These are phyloP conservation scores for Paralichthys olivaceus DNA, from an alignment of 2,113 vertebrate species.

Conservation along the genomic window DNA sequence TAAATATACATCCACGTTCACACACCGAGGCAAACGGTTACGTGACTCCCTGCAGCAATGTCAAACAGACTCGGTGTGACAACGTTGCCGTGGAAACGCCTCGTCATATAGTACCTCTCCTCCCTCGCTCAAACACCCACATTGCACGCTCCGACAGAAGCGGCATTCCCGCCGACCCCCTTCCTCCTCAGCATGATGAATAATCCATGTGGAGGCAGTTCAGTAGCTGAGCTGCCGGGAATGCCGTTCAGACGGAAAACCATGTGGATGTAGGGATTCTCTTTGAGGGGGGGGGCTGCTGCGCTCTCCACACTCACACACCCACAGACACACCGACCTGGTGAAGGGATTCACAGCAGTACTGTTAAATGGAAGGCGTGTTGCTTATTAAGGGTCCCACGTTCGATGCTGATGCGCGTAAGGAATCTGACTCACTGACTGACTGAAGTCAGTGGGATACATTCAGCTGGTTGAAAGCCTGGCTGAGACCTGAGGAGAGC, in stretches of 20 bases:
- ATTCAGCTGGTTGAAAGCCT: neutral
- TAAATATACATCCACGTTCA: slow-evolving; percentile 7
- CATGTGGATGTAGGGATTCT: slow-evolving; percentile 52
- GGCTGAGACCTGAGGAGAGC: slow-evolving; percentile 15
- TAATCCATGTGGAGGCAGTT: slow-evolving; percentile 70
- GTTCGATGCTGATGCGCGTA: slow-evolving; percentile 35
- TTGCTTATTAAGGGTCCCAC: slow-evolving; percentile 38
- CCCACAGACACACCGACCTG: neutral
- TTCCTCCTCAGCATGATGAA: slow-evolving; percentile 53
- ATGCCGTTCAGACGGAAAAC: slow-evolving; percentile 39
- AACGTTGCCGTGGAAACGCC: slow-evolving; percentile 75
- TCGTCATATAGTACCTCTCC: slow-evolving; percentile 54
- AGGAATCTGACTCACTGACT: slow-evolving; percentile 33
- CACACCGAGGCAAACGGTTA: slow-evolving; percentile 10
- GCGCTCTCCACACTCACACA: slow-evolving; percentile 8
- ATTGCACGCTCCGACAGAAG: slow-evolving; percentile 36
- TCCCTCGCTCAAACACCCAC: slow-evolving; percentile 46
- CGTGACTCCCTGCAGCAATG: slow-evolving; percentile 40
- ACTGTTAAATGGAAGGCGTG: slow-evolving; percentile 23
- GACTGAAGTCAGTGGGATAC: slow-evolving; percentile 4
- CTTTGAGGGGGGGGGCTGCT: neutral
- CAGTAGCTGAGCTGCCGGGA: slow-evolving; percentile 46
- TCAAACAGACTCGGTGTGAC: slow-evolving; percentile 48
- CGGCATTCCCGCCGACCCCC: slow-evolving; percentile 58
- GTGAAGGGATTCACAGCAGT: slow-evolving; percentile 9